Evolutionary conservation across 2,888 invertebrate species (phyloP), one percentile per base, ranked within the genome.

Genomic region (Clistopyga incitator): DNA sequence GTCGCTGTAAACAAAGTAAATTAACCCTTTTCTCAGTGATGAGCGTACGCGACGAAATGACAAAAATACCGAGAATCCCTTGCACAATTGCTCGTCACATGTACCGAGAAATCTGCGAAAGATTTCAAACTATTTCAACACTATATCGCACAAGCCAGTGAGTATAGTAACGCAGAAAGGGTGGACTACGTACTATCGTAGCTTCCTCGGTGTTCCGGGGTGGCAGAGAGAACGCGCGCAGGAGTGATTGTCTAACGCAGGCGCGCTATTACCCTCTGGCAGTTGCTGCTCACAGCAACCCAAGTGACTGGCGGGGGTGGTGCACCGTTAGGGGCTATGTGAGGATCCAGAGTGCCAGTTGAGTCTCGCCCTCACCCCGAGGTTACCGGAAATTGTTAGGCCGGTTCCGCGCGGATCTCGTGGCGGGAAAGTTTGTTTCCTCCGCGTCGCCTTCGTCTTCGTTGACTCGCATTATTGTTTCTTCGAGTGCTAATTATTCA

Each of bases 321-420:
- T 88, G 89, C 91, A 89, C 89, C 89, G 87, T 88, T 86, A 38
- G 38, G 90, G 78, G 72, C 86, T 84, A 76, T 81, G 88, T 87
- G 89, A 88, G 87, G 88, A 85, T 87, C 89, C 87, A 83, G 87
- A 88, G 88, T 87, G 87, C 90, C 92, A 92, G 92, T 92, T 87
- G 89, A 88, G 90, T 90, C 88, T 90, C 88, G 90, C 84, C 89
- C 88, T 88, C 88, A 87, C 78, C 85, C 85, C 67, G 84, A 85
- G 84, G 77, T 85, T 85, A 85, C 83, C 84, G 85, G 84, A 85
- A 84, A 84, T 82, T 81, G 80, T 81, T 59, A 65, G 81, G 75
- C 78, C 84, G 47, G 80, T 80, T 80, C 72, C 80, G 78, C 75
- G 75, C 76, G 74, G 18, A 72, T 64, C 56, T 71, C 68, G 79